Conservation (phyloP, 2,797 vertebrate species). For the Chiroxiphia lanceolata region DNA sequence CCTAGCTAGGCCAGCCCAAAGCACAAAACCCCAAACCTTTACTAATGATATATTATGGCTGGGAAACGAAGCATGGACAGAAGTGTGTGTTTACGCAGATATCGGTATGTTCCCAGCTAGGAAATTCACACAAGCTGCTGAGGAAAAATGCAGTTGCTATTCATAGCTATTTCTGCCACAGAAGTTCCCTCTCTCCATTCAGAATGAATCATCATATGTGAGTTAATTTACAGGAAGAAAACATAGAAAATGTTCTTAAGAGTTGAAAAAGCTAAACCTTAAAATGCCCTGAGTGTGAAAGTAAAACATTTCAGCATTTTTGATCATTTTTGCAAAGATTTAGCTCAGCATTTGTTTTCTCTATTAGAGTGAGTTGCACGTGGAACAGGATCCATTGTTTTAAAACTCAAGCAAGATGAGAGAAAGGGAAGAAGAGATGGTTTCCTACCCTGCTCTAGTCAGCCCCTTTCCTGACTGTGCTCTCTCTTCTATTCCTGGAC, state of each 20-base stretch:
- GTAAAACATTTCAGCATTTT: not conserved
- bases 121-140: not conserved
- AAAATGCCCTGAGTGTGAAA: not conserved
- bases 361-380: not conserved
- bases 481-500: not conserved
- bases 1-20: not conserved
- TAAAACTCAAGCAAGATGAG: not conserved
- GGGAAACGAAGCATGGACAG: not conserved
- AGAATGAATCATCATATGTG: not conserved
- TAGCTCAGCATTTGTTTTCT: not conserved
- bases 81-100: not conserved
- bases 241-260: not conserved
- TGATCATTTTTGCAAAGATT: not conserved
- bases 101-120: not conserved
- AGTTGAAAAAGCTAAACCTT: not conserved
- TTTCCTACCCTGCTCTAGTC: not conserved
- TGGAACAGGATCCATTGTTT: not conserved
- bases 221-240: not conserved
- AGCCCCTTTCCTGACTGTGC: not conserved
- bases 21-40: conserved; percentile 32
- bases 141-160: not conserved
- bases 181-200: not conserved
- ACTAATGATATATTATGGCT: not conserved
- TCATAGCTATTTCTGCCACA: not conserved
- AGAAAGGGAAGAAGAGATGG: not conserved